Percentiles rank a stretch among this genome's conserved stretches.
Conservation (phyloP, 2,888 invertebrate genomes). For the Pachydiplax longipennis region DNA sequence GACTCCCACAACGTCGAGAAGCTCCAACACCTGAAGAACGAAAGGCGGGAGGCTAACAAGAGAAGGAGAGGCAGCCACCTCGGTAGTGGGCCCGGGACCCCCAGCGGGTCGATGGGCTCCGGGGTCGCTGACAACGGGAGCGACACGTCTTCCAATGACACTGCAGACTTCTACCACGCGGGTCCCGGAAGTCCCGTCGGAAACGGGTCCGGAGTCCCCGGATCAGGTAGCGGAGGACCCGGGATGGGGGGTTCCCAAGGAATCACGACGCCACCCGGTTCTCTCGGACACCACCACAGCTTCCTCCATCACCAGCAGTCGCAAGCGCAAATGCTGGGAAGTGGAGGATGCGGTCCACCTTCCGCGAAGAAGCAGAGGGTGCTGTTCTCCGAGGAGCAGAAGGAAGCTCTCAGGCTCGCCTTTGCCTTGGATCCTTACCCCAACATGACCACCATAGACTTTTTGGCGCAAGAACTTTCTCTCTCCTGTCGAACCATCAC, state of each 20-base stretch:
- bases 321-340: conserved; percentile 48
- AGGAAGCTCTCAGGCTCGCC: conserved; percentile 91
- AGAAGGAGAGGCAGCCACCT: conserved; percentile 69
- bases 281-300: conserved; percentile 22
- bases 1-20: conserved; percentile 95
- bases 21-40: conserved; percentile 88
- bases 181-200: conserved; percentile 76
- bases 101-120: conserved; percentile 66
- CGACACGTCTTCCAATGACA: conserved; percentile 87
- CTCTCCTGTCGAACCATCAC: conserved; percentile 95
- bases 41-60: conserved; percentile 90
- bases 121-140: conserved; percentile 86
- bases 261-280: neutral
- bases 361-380: conserved; percentile 95
- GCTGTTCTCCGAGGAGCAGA: conserved; percentile 97
- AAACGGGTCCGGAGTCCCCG: neutral
- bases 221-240: neutral
- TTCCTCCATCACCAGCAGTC: conserved; percentile 48
- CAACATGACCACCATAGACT: conserved; percentile 94
- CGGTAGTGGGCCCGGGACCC: conserved; percentile 55
- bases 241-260: neutral
- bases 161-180: conserved; percentile 86
- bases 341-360: conserved; percentile 67
- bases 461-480: conserved; percentile 88
- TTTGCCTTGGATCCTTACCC: conserved; percentile 98